These are phyloP conservation scores for Perodicticus potto DNA, from an alignment of 2,797 vertebrate genomes.

Conservation along the genomic window DNA sequence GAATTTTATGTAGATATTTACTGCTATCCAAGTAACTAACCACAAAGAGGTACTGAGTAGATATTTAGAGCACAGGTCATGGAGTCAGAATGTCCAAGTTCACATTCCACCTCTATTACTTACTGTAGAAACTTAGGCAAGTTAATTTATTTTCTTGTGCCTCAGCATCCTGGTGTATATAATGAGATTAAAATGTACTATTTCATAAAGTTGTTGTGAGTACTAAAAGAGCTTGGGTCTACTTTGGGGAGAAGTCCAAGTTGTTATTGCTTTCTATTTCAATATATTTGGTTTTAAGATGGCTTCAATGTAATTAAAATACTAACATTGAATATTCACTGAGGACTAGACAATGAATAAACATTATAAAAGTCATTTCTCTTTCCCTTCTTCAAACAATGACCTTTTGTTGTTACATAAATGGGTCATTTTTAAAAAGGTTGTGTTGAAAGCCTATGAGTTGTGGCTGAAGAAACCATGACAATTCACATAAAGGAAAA, in stretches of 20 bases:
- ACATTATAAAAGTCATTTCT: constrained; percentile 1
- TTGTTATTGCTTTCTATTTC: background rate
- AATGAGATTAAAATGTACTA: background rate
- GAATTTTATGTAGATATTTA: background rate
- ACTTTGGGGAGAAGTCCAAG: background rate
- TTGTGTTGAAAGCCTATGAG: background rate
- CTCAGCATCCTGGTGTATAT: background rate
- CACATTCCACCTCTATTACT: background rate
- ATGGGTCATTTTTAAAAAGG: background rate
- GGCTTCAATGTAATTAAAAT: background rate
- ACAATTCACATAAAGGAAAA: constrained; percentile 7
- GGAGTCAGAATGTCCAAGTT: background rate
- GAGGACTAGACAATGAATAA: background rate
- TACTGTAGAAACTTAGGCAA: background rate
- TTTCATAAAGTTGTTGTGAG: background rate
- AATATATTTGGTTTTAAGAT: background rate
- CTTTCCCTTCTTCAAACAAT: background rate
- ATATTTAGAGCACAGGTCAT: background rate
- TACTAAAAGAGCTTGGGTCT: background rate
- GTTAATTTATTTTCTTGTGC: background rate
- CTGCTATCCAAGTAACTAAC: background rate
- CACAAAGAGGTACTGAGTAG: background rate
- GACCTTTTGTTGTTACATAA: background rate
- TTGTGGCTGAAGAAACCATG: background rate
- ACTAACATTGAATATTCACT: background rate